phyloP scores from a whole-genome alignment of 1,140 invertebrate genomes.

The Battus philenor region DNA sequence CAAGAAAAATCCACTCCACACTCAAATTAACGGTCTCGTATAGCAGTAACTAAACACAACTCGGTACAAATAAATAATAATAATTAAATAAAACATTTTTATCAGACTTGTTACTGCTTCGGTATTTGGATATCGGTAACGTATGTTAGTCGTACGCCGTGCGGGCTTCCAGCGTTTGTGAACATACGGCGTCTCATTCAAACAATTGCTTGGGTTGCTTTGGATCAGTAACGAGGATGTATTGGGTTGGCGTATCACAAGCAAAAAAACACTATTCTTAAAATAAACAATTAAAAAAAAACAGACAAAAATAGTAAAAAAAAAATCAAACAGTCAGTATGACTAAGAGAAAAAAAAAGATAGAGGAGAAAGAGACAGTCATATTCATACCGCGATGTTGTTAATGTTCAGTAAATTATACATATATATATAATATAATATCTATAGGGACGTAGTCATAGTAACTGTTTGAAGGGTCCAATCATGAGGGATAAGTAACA shows the following conservation, averaged over 20 bases:
- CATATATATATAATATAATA: constrained; percentile 24
- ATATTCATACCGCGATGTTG: constrained; percentile 66
- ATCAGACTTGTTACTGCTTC: constrained; percentile 46
- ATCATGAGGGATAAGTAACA: constrained; percentile 64
- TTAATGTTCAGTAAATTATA: constrained; percentile 46
- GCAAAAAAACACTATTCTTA: constrained; percentile 69
- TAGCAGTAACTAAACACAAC: constrained; percentile 66
- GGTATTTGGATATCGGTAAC: constrained; percentile 40
- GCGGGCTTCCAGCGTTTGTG: constrained; percentile 28
- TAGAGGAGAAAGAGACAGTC: constrained; percentile 62
- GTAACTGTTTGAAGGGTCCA: constrained; percentile 65
- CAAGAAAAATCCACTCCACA: constrained; percentile 71
- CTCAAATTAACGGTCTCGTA: constrained; percentile 57
- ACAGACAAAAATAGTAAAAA: constrained; percentile 53
- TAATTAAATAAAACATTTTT: constrained; percentile 34
- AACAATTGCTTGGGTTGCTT: constrained; percentile 47
- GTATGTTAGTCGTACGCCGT: constrained; percentile 55
- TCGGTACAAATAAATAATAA: constrained; percentile 50
- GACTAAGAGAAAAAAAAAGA: constrained; percentile 72
- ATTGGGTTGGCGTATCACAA: constrained; percentile 70
- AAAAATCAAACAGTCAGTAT: constrained; percentile 75
- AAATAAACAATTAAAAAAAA: constrained; percentile 52
- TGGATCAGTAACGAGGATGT: constrained; percentile 63
- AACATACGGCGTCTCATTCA: constrained; percentile 34
- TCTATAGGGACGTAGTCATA: constrained; percentile 60